These are phyloP conservation scores for Hoplostethus atlanticus DNA, from an alignment of 2,797 vertebrate genomes.

Conservation along the genomic window DNA sequence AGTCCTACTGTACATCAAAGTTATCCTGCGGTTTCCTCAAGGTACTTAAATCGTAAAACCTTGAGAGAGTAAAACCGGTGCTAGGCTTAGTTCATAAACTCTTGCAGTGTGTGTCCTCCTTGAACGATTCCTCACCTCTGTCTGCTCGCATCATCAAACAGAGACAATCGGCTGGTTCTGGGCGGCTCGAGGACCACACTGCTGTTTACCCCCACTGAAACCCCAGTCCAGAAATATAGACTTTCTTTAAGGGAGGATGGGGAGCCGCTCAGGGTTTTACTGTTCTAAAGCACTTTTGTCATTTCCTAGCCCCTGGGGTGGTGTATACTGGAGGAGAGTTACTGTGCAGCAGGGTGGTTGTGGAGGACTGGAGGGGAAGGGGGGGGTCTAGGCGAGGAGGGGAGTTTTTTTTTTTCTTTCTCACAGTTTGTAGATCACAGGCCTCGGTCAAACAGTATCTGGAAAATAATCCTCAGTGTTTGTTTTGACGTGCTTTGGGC, in stretches of 20 bases:
- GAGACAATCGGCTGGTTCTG: neutral
- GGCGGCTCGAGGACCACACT: neutral
- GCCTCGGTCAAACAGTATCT: constrained; percentile 50
- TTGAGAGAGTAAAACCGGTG: no score
- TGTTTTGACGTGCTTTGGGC: no score
- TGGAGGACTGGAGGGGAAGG: constrained; percentile 5
- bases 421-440: constrained; percentile 49
- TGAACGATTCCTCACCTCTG: neutral
- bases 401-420: neutral
- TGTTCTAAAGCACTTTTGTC: constrained; percentile 50
- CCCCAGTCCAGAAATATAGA: constrained; percentile 50
- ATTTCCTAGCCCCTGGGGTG: constrained; percentile 44
- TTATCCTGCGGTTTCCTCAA: no score
- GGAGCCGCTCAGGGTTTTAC: constrained; percentile 20
- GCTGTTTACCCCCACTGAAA: constrained; percentile 25
- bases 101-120: neutral
- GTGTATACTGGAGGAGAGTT: constrained; percentile 17
- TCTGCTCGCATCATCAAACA: constrained; percentile 4
- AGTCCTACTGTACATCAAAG: no score
- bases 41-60: no score
- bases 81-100: no score
- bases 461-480: constrained; percentile 14
- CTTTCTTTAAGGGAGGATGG: constrained; percentile 36
- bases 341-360: neutral
- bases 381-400: neutral